Conservation (phyloP, 1,140 invertebrate genomes). For the Nixonia krombeini region DNA sequence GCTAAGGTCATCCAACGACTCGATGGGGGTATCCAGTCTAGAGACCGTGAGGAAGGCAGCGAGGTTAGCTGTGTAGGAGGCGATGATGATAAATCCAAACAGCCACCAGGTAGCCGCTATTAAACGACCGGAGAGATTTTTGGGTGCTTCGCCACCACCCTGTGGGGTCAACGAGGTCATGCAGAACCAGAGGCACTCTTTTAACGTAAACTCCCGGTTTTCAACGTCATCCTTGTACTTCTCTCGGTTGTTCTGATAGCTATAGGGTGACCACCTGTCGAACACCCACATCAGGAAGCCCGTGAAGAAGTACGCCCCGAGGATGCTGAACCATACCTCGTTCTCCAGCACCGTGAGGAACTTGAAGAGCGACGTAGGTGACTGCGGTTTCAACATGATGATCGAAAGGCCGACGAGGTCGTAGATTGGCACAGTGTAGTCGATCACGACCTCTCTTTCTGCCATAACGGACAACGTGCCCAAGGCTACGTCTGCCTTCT, state of each 20-base stretch:
- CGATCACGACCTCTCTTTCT: conserved; percentile 93
- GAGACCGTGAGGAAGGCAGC: conserved; percentile 96
- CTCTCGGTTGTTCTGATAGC: conserved; percentile 94
- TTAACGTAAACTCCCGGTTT: conserved; percentile 94
- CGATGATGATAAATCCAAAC: conserved; percentile 96
- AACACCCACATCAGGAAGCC: conserved; percentile 96
- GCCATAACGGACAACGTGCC: conserved; percentile 93
- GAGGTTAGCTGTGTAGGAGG: conserved; percentile 97
- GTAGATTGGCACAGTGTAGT: conserved; percentile 96
- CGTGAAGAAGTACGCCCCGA: conserved; percentile 95
- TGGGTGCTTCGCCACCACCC: conserved; percentile 96
- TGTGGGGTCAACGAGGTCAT: conserved; percentile 94
- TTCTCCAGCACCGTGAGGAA: conserved; percentile 96
- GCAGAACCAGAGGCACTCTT: conserved; percentile 98
- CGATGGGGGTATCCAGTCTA: conserved; percentile 91
- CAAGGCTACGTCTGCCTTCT: conserved; percentile 91
- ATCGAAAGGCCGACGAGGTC: conserved; percentile 96
- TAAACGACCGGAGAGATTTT: conserved; percentile 91
- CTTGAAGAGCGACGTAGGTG: conserved; percentile 92
- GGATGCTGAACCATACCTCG: conserved; percentile 96
- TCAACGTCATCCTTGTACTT: conserved; percentile 95
- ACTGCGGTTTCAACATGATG: conserved; percentile 86
- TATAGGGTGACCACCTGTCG: conserved; percentile 96
- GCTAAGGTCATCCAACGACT: conserved; percentile 91
- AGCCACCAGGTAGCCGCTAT: conserved; percentile 98